phyloP scores from a whole-genome alignment of 1,140 invertebrate genomes.

The Magallana ariakensis region DNA sequence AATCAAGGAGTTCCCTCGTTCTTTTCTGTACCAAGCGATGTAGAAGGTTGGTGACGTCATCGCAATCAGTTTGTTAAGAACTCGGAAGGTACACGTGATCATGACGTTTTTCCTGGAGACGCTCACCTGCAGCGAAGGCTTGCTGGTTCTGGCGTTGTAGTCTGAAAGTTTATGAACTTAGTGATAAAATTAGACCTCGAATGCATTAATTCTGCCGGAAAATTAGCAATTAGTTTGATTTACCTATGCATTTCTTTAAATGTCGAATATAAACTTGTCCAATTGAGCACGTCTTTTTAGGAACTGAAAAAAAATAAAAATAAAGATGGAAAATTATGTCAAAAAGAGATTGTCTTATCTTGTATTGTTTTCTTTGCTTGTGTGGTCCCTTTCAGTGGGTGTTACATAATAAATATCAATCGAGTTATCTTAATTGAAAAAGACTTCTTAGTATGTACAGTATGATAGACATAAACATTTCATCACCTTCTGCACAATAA shows the following conservation, averaged over 20 bases:
- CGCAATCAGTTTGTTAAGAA: conserved; percentile 31
- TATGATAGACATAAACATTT: background rate
- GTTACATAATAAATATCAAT: background rate
- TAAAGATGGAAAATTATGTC: no score
- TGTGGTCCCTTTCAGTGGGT: background rate
- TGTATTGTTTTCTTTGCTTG: background rate
- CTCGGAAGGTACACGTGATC: conserved; percentile 20
- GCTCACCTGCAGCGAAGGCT: background rate
- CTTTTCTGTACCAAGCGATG: conserved; percentile 34
- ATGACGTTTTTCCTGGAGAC: background rate
- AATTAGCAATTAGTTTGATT: background rate
- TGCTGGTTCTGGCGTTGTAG: conserved; percentile 37
- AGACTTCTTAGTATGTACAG: background rate
- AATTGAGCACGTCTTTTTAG: conserved; percentile 1
- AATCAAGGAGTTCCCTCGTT: conserved; percentile 14
- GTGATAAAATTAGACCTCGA: background rate
- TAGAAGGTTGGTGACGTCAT: conserved; percentile 37
- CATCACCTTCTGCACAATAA: conserved; percentile 45
- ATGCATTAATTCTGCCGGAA: background rate
- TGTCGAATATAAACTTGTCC: conserved; percentile 29
- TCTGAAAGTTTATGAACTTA: conserved; percentile 18
- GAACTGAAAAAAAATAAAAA: conserved; percentile 14
- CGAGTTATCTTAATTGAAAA: background rate
- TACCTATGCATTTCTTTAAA: conserved; percentile 39
- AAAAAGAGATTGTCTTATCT: background rate